Percentiles rank a stretch among this genome's conserved stretches.
Evolutionary conservation across 2,888 invertebrate genomes (phyloP).

Genomic region (Dermolepida albohirtum): DNA sequence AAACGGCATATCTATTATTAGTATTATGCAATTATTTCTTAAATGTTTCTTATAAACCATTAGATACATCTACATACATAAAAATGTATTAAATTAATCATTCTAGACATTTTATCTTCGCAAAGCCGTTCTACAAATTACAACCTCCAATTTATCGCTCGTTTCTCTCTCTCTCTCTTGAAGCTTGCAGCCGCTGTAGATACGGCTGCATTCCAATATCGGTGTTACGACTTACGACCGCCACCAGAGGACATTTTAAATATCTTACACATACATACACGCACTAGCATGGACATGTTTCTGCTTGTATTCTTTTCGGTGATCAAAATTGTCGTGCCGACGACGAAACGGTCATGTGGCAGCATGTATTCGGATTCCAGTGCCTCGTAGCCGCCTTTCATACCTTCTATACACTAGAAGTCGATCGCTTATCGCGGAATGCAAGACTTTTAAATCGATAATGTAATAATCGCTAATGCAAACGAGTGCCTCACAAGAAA

Average conservation of each 20-base stretch:
- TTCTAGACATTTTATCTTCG: conserved; percentile 29
- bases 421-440: conserved; percentile 8
- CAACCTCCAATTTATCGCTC: conserved; percentile 19
- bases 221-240: conserved; percentile 20
- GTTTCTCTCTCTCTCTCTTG: background rate
- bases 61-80: conserved; percentile 7
- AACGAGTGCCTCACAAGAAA: too few relatives aligned
- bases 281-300: background rate
- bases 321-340: conserved; percentile 15
- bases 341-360: conserved; percentile 16
- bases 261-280: background rate
- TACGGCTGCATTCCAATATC: conserved; percentile 26
- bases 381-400: background rate
- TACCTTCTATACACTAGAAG: background rate
- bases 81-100: conserved; percentile 10
- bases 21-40: too few relatives aligned
- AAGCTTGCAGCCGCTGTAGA: too few relatives aligned
- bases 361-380: conserved; percentile 1
- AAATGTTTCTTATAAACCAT: background rate
- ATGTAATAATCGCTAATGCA: too few relatives aligned
- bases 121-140: conserved; percentile 26
- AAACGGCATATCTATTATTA: too few relatives aligned
- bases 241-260: conserved; percentile 31
- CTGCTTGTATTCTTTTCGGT: conserved; percentile 12
- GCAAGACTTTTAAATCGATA: conserved; percentile 26